These are phyloP conservation scores for Rhogogaster chlorosoma DNA, from an alignment of 2,888 invertebrate genomes.

Conservation along the genomic window DNA sequence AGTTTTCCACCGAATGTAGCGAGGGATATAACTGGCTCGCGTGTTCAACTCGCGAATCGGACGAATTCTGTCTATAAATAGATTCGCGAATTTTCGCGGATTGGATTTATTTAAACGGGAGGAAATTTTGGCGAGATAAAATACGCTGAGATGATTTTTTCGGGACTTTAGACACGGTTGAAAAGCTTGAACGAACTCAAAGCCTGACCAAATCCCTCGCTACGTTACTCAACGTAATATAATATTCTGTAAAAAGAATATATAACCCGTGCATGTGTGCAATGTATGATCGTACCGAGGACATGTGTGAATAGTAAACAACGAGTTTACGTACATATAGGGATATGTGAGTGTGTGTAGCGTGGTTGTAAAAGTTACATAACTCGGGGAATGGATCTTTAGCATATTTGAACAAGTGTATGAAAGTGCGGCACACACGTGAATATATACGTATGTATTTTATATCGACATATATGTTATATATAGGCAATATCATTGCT, in stretches of 20 bases:
- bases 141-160: too few species aligned
- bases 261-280: background rate
- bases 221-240: constrained; percentile 35
- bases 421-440: background rate
- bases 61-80: background rate
- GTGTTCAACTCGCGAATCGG: background rate
- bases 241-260: constrained; percentile 29
- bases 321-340: background rate
- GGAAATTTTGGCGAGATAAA: background rate
- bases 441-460: background rate
- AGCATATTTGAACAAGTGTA: constrained; percentile 32
- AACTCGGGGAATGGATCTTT: constrained; percentile 19
- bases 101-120: background rate
- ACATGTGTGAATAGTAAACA: constrained; percentile 30
- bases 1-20: constrained; percentile 59
- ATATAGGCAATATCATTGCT: background rate
- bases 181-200: background rate
- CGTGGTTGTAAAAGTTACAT: background rate
- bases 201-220: background rate
- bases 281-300: constrained; percentile 1
- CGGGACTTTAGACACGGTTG: too few species aligned
- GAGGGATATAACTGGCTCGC: background rate
- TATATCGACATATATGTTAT: background rate
- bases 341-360: background rate
- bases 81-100: background rate